Evolutionary conservation across 2,797 vertebrate genomes (phyloP), one percentile per base, ranked within the genome.

Genomic region (Pogonophryne albipinna): DNA sequence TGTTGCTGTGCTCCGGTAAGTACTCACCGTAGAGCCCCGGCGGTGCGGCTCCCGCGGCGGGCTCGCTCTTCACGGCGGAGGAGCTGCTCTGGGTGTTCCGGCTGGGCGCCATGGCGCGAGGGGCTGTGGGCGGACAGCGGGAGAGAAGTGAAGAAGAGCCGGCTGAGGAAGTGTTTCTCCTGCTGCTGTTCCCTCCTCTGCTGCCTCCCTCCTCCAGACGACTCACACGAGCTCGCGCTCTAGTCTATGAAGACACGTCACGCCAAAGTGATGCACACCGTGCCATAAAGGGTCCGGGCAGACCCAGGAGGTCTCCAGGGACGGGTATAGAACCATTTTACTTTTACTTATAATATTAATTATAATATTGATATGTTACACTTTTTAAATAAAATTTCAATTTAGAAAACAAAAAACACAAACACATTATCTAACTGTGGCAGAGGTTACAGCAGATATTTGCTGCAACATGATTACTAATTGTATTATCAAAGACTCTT

Each of bases 1-100:
- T 44, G 13, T 59, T 20, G 38, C 27, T 2, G 10, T 7, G 9
- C 3, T 63, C 11, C 5, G 20, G 10, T 5, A 3, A 13, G 15
- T 23, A 77, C 85, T 83, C 71, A 85, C 85, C 85, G 20, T 80
- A 82, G 42, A 2, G 47, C 19, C 4, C 27, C 4, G n/a, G 31
- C 1, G 63, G n/a, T 0, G 62, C 20, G 0, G 55, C 63, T 27
- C 23, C 19, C 0, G 16, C 44, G 14, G 19, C 27, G 0, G 46
- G 8, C 67, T 63, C 80, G 47, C 60, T 66, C 4, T 20, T 74
- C 1, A 76, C 57, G 38, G 70, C 62, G 63, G 70, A 42, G 0
- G 76, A 60, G 50, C 8, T 10, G 38, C 15, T 8, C 2, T 42
- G 46, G 19, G 9, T 12, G 78, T 83, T 66, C 2, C 73, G 80